These are phyloP conservation scores for Tangara arthus DNA, from an alignment of 2,797 vertebrate species.

Conservation along the genomic window DNA sequence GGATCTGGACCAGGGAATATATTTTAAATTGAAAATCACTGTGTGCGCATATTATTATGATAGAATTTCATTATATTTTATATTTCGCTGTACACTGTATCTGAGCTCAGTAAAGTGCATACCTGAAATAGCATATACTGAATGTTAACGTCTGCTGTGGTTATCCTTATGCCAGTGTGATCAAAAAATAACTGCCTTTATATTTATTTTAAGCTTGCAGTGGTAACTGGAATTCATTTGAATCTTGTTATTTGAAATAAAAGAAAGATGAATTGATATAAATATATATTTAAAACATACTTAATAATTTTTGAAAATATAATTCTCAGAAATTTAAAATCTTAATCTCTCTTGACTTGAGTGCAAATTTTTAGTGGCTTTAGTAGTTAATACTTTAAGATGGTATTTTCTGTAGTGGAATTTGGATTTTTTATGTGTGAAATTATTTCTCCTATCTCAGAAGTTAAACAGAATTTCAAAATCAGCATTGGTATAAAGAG, in stretches of 20 bases:
- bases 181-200: not conserved
- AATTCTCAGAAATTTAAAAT: not conserved
- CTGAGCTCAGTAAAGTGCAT: not conserved
- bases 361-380: not conserved
- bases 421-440: not conserved
- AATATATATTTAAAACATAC: not conserved
- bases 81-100: not conserved
- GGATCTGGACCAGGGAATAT: not conserved
- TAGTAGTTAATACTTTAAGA: not conserved
- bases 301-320: not conserved
- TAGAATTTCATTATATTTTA: not conserved
- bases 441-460: not conserved
- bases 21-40: not conserved
- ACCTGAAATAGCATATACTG: not conserved
- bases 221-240: not conserved
- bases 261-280: not conserved
- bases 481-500: not conserved
- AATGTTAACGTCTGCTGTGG: not conserved
- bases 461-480: not conserved
- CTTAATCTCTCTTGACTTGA: not conserved
- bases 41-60: accelerated
- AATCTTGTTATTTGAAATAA: not conserved
- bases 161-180: not conserved
- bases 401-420: not conserved
- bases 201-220: not conserved